phyloP scores from a whole-genome alignment of 30 jellyfish, hydroid and myxozoan species.

The Hydractinia echinata region DNA sequence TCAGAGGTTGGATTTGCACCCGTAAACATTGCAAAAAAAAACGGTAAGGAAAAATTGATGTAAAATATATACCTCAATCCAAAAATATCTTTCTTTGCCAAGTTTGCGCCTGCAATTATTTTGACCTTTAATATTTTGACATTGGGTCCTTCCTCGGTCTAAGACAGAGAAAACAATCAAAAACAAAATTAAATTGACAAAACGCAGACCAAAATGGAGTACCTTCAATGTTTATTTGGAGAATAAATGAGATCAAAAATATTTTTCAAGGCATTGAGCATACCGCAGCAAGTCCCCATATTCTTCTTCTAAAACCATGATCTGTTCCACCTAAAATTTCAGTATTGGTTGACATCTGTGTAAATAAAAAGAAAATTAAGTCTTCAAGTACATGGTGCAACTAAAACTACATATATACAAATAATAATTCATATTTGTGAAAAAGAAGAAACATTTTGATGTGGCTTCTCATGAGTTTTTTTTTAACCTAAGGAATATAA shows the following conservation, averaged over 20 bases:
- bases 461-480: background rate
- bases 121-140: constrained; percentile 47
- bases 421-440: background rate
- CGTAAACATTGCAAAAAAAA: background rate
- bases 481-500: background rate
- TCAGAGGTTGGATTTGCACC: too few species aligned
- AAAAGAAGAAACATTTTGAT: background rate
- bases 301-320: constrained; percentile 1
- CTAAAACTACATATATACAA: background rate
- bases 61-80: constrained; percentile 57
- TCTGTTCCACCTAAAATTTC: background rate
- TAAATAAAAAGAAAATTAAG: background rate
- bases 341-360: background rate
- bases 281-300: constrained; percentile 9
- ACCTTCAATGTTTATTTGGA: background rate
- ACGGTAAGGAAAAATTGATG: background rate
- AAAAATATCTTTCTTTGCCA: constrained; percentile 84
- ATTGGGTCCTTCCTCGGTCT: constrained; percentile 25
- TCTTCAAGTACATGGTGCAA: background rate
- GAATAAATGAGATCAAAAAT: too few species aligned
- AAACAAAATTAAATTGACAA: background rate
- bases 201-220: background rate
- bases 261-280: background rate
- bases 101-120: constrained; percentile 60
- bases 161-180: background rate